Conservation (phyloP, 2,888 invertebrate species). For the Aphodius sticticus region DNA sequence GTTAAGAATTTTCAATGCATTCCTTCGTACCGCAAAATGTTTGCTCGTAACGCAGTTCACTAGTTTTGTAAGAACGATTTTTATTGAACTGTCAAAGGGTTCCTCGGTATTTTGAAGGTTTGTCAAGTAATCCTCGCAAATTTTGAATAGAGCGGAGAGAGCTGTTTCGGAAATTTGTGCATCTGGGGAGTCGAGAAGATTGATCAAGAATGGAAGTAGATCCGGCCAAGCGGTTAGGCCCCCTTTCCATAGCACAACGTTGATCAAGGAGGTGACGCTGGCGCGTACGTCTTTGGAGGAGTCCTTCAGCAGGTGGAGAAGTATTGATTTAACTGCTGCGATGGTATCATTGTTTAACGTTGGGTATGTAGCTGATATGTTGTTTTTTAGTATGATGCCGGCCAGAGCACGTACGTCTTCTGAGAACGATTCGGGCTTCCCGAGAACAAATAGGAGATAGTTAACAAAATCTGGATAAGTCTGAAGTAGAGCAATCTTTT, state of each 20-base stretch:
- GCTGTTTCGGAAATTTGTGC: constrained; percentile 96
- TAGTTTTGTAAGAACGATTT: constrained; percentile 41
- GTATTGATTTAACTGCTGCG: constrained; percentile 93
- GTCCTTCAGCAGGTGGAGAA: constrained; percentile 92
- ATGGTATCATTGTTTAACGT: constrained; percentile 88
- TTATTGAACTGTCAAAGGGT: constrained; percentile 41
- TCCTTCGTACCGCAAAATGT: constrained; percentile 33
- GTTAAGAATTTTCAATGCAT: constrained; percentile 50
- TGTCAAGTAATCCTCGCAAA: constrained; percentile 83
- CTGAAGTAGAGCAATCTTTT: constrained; percentile 97
- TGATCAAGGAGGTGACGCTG: constrained; percentile 96
- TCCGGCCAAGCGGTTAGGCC: constrained; percentile 93
- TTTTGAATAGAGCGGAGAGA: constrained; percentile 96
- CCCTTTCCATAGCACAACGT: constrained; percentile 93
- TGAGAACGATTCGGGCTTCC: constrained; percentile 90
- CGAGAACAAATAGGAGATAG: constrained; percentile 96
- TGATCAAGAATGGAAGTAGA: constrained; percentile 87
- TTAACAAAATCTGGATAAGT: constrained; percentile 98
- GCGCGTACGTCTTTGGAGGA: constrained; percentile 93
- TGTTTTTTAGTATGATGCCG: constrained; percentile 97
- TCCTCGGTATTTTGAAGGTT: constrained; percentile 33
- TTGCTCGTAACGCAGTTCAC: constrained; percentile 37
- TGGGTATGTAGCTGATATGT: constrained; percentile 90
- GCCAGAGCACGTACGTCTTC: constrained; percentile 96
- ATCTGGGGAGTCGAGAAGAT: constrained; percentile 89